Percentiles rank a stretch among this genome's conserved stretches.
These are phyloP conservation scores for Tringa solitaria DNA, from an alignment of 2,113 vertebrate species.

Conservation along the genomic window DNA sequence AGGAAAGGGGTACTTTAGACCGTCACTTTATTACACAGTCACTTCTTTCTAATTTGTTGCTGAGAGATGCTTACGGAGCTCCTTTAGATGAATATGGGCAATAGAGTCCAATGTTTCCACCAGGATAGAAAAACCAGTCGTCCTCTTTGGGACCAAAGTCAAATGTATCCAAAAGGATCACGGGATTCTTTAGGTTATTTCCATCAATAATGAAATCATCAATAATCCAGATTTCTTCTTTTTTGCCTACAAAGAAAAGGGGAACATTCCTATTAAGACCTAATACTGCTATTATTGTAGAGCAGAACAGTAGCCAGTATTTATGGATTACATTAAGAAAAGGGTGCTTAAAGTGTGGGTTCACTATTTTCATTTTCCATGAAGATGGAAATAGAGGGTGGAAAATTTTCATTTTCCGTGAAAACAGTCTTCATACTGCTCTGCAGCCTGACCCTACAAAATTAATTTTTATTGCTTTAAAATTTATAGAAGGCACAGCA, in stretches of 20 bases:
- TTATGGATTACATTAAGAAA: neutral
- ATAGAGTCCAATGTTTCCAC: constrained; percentile 94
- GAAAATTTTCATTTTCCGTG: neutral
- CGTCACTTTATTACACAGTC: neutral
- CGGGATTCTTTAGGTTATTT: constrained; percentile 85
- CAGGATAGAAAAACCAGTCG: constrained; percentile 96
- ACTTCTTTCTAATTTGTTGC: neutral
- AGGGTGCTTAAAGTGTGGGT: neutral
- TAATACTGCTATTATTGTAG: neutral
- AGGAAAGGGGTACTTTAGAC: neutral
- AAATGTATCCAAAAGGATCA: constrained; percentile 89
- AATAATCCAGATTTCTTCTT: constrained; percentile 98
- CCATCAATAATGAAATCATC: constrained; percentile 97
- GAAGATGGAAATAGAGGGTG: neutral
- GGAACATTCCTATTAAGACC: constrained; percentile 9
- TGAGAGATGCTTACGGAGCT: constrained; percentile 81
- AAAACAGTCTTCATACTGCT: neutral
- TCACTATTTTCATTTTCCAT: neutral
- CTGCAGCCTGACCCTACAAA: neutral
- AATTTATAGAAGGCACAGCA: neutral
- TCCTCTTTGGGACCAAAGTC: constrained; percentile 89
- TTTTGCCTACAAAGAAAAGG: constrained; percentile 84
- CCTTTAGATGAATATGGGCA: constrained; percentile 94
- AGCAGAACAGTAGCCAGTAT: neutral
- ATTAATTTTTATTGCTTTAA: neutral